phyloP scores from a whole-genome alignment of 2,797 vertebrate species.

The Discoglossus pictus region DNA sequence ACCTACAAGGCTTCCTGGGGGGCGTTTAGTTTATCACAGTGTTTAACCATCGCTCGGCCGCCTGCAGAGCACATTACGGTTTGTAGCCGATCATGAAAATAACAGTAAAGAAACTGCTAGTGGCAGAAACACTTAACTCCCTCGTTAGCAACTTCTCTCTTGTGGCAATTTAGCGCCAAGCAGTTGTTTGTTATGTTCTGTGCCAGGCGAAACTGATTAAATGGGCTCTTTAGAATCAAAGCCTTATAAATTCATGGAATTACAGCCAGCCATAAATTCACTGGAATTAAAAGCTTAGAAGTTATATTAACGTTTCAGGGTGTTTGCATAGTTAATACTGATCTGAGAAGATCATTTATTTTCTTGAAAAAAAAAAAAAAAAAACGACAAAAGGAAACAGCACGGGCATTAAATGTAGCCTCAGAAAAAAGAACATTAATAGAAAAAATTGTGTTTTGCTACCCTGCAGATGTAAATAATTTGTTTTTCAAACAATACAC shows the following conservation, averaged over 20 bases:
- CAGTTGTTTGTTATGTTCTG: conserved; percentile 98
- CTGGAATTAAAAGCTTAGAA: conserved; percentile 93
- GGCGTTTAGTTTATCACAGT: conserved; percentile 76
- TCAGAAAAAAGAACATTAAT: conserved; percentile 3
- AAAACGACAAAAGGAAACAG: conserved; percentile 47
- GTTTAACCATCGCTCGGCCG: conserved; percentile 79
- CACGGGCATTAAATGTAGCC: conserved; percentile 41
- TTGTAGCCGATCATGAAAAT: conserved; percentile 90
- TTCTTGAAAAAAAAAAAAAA: conserved; percentile 66
- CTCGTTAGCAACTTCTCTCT: conserved; percentile 93
- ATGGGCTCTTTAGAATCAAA: conserved; percentile 97
- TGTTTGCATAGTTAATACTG: conserved; percentile 82
- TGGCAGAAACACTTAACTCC: conserved; percentile 95
- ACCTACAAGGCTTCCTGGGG: conserved; percentile 57
- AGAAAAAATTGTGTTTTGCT: too few species aligned
- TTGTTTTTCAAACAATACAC: too few species aligned
- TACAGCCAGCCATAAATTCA: conserved; percentile 98
- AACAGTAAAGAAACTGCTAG: conserved; percentile 87
- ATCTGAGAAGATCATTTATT: conserved; percentile 72
- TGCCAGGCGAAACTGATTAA: conserved; percentile 97
- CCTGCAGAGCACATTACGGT: conserved; percentile 84
- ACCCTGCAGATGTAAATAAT: too few species aligned
- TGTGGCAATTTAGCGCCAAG: conserved; percentile 93
- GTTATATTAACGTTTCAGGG: conserved; percentile 80
- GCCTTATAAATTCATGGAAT: conserved; percentile 99